Base-by-base conservation (phyloP, 2,888 invertebrate species). In the Idaea dimidiata region DNA sequence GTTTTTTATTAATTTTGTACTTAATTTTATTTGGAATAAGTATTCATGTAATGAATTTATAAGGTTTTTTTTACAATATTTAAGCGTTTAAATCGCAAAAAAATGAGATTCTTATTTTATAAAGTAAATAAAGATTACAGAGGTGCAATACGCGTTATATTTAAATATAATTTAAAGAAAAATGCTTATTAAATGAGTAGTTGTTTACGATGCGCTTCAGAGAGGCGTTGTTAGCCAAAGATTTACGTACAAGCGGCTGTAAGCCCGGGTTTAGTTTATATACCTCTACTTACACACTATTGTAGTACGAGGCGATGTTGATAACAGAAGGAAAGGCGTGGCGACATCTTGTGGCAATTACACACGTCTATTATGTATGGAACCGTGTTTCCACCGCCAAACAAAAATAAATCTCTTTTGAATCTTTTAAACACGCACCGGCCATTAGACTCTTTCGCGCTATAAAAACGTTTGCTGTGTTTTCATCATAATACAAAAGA, bases 181-280 rank as follows among this genome's bases (percentile, higher is more conserved):
- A 1, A 33, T 33, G 33, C 33, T 33, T 33, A 33, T 33, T 33
- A 33, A 33, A 10, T 33, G 33, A 33, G 5, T 43, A 43, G 43
- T 8, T 43, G 43, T 43, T 43, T 83, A 82, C 80, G 43, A 80
- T 83, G 87, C 87, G 90, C 90, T 89, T 89, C 84, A 73, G 80
- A 87, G 86, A 87, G 84, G 87, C 82, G 85, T 84, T 74, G 75
- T 74, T 78, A 84, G 85, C 89, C 90, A 90, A 90, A 90, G 89
- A 88, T 74, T 74, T 79, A 80, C 79, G 76, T 77, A 76, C 82
- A 83, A 84, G 74, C 77, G 86, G 87, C 86, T 88, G 73, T 74
- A 81, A 87, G 87, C 87, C 87, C 70, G 70, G 71, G 76, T 75
- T 76, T 82, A 80, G 79, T 6, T 74, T 81, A 56, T 62, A 64